A percentile compares a stretch with the other conserved stretches of the same genome.
Conservation (phyloP, 2,888 invertebrate genomes). For the Spilarctia lutea region DNA sequence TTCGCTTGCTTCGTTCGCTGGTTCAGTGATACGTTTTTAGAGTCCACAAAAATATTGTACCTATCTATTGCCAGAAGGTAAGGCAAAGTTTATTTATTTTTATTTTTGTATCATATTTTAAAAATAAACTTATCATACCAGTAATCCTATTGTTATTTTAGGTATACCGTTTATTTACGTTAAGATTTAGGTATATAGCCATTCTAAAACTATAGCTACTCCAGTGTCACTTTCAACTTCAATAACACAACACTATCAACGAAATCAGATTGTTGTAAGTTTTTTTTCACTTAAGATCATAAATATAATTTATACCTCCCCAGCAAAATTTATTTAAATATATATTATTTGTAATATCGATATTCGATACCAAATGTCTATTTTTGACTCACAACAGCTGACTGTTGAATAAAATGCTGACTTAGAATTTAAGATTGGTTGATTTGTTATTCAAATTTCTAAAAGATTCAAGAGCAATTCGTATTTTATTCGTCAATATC, state of each 20-base stretch:
- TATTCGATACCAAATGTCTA: neutral
- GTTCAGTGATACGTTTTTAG: too few species aligned
- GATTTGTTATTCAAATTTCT: slow-evolving; percentile 1
- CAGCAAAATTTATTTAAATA: neutral
- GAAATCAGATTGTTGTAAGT: neutral
- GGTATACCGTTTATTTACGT: too few species aligned
- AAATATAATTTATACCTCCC: neutral
- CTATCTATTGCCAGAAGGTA: too few species aligned
- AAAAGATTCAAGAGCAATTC: neutral
- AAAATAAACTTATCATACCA: too few species aligned
- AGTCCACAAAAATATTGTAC: too few species aligned
- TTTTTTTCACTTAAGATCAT: neutral
- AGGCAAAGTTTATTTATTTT: too few species aligned
- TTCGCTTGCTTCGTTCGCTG: too few species aligned
- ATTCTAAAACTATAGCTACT: neutral
- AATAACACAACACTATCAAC: neutral
- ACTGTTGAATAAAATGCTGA: neutral
- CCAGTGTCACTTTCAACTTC: too few species aligned
- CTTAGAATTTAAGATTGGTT: neutral
- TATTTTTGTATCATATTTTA: too few species aligned
- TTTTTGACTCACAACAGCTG: neutral
- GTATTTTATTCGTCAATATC: neutral
- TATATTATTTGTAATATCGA: neutral
- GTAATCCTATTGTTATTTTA: too few species aligned
- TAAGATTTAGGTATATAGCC: too few species aligned